Percentiles rank a stretch among this genome's conserved stretches.
Evolutionary conservation across 2,888 invertebrate species (phyloP).

Genomic region (Hypselothyrea guttata): DNA sequence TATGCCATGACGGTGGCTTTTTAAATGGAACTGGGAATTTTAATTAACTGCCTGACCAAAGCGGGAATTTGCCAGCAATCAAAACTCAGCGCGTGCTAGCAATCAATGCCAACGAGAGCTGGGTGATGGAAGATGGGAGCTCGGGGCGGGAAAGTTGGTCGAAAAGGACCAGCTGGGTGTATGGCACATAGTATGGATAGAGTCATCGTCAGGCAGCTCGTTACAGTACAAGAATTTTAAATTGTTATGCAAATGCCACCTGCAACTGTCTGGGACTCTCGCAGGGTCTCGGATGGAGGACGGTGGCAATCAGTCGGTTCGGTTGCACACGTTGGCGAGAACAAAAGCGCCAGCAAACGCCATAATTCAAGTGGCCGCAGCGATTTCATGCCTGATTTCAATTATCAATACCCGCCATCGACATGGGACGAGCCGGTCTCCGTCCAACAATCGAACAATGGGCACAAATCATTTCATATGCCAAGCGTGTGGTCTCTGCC

Average conservation of each 20-base stretch:
- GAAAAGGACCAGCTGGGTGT: neutral
- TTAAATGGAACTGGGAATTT: slow-evolving; percentile 34
- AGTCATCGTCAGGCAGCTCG: slow-evolving; percentile 28
- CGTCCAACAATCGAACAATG: slow-evolving; percentile 65
- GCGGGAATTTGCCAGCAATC: slow-evolving; percentile 62
- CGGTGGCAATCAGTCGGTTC: slow-evolving; percentile 22
- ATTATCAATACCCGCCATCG: slow-evolving; percentile 74
- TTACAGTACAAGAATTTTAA: slow-evolving; percentile 72
- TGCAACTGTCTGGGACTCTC: slow-evolving; percentile 15
- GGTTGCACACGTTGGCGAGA: slow-evolving; percentile 61
- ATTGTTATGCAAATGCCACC: slow-evolving; percentile 72
- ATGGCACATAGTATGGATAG: slow-evolving; percentile 1
- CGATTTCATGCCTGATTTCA: slow-evolving; percentile 77
- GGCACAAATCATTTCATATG: slow-evolving; percentile 77
- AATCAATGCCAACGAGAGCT: slow-evolving; percentile 56
- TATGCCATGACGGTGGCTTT: neutral
- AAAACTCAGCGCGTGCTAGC: slow-evolving; percentile 62
- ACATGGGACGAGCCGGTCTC: slow-evolving; percentile 25
- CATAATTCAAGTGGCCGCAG: slow-evolving; percentile 75
- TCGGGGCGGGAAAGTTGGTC: neutral
- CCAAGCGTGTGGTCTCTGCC: slow-evolving; percentile 68
- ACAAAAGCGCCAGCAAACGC: slow-evolving; percentile 77
- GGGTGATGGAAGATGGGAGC: too few species aligned
- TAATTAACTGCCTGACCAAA: slow-evolving; percentile 58
- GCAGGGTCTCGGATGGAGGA: slow-evolving; percentile 16